Base-by-base conservation (phyloP, 2,113 vertebrate genomes). In the Tringa solitaria region DNA sequence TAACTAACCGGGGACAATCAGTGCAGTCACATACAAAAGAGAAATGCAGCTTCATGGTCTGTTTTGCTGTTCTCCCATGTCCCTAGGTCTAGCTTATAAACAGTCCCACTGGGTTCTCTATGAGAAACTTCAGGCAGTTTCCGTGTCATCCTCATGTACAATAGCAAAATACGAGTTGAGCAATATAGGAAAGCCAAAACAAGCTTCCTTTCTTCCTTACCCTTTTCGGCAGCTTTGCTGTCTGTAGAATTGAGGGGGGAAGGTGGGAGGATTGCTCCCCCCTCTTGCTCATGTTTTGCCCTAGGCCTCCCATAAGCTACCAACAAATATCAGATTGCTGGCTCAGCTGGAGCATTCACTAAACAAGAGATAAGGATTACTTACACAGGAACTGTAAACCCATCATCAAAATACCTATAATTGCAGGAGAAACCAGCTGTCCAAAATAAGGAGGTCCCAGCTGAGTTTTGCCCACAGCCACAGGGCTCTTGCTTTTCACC, bases 351-450 rank as follows among this genome's bases (percentile, higher is more conserved):
- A 88, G 77, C 74, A 90, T 93, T 87, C 84, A 53, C 70, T 95
- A 93, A 97, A 93, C 87, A 94, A 80, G 77, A 90, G 87, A 87
- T 67, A 94, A 92, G 89, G 78, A 95, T 96, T 95, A 95, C 80
- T 90, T 95, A 80, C 35, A 87, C 6, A 84, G 89, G 78, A 95
- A 90, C 48, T 85, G 70, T 81, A 96, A 96, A 89, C 83, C 89
- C 86, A 78, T 93, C 85, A 96, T 94, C 96, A 89, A 95, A 97
- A 95, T n/a, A 64, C 70, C 74, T 89, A 12, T 89, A 95, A 97
- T 87, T 93, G 91, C 85, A 59, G 73, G 51, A 91, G 69, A 95
- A 96, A 73, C 28, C 94, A 97, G 96, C 87, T 97, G 83, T 92
- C 87, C 87, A 93, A 87, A 91, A 94, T 17, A 60, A 9, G 5